Conservation (phyloP, 1,140 invertebrate genomes). For the Aphaenogaster rudis region DNA sequence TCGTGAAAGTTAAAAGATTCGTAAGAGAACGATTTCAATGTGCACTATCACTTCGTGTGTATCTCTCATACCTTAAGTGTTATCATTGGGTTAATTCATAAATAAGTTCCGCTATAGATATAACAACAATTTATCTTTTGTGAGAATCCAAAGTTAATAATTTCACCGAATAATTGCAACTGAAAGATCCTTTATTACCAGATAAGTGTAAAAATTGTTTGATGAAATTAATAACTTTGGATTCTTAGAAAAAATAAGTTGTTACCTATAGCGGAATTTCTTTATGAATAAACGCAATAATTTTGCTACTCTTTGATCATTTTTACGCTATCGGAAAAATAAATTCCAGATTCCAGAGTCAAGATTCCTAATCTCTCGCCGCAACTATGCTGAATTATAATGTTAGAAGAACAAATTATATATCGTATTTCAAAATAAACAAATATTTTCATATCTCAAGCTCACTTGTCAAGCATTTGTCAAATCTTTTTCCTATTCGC, state of each 20-base stretch:
- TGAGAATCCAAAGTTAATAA: too few species aligned
- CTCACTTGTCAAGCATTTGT: not conserved
- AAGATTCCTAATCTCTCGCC: not conserved
- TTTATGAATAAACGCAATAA: not conserved
- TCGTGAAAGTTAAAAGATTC: not conserved
- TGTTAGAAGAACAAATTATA: not conserved
- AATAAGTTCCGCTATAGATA: too few species aligned
- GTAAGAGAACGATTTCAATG: not conserved
- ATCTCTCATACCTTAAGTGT: not conserved
- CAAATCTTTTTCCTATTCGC: not conserved
- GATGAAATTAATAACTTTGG: too few species aligned
- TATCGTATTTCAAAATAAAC: not conserved
- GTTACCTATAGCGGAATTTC: too few species aligned
- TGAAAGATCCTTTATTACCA: too few species aligned
- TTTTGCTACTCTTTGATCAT: not conserved
- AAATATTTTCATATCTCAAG: not conserved
- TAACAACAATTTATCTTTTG: too few species aligned
- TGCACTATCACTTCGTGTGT: not conserved
- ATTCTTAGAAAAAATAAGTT: too few species aligned
- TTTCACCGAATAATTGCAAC: too few species aligned
- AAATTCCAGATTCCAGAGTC: not conserved
- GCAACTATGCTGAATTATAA: not conserved
- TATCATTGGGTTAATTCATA: too few species aligned
- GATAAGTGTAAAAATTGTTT: too few species aligned
- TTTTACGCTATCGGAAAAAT: not conserved